Base-by-base conservation (phyloP, 2,888 invertebrate species). In the Protodeltote pygarga region DNA sequence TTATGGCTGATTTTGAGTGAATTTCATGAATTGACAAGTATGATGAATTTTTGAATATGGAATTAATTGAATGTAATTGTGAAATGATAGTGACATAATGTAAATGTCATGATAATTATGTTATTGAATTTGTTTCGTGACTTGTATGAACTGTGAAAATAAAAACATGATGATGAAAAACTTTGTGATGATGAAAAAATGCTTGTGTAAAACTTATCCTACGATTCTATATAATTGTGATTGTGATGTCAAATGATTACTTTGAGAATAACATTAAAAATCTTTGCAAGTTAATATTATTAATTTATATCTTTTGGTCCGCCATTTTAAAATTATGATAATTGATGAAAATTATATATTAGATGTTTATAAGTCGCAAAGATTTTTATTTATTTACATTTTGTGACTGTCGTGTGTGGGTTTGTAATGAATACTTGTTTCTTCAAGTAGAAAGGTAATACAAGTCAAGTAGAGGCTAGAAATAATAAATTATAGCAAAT, bases 361-460 rank as follows among this genome's bases (percentile, higher is more conserved):
- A 23, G 28, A 46, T 35, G 39, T 45, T 37, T 27, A 33, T 39
- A 68, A 68, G 69, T 68, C 67, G 69, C 67, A 68, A 68, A 68
- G 67, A 68, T 68, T 68, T 68, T 68, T 68, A 68, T 63, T 68
- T 68, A 65, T 67, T 63, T 47, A 54, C 52, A 52, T 50, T 45
- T 47, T 60, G 57, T 65, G 60, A 52, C 40, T 50, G 49, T 25
- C 39, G 50, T 35, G 47, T 41, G 64, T 68, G 65, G 53, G 54
- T 44, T 47, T 40, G 49, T 54, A 49, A 52, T 44, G 52, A 54
- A 50, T 55, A 55, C 53, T 65, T 55, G 45, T 63, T 51, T 33
- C 17, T 50, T 41, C 53, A 50, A 65, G 51, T 61, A 38, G 47
- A 50, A 51, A 37, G 39, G 41, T 59, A 46, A 42, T 32, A 29